Conservation (phyloP, 2,113 vertebrate species). For the Phyllostomus hastatus region DNA sequence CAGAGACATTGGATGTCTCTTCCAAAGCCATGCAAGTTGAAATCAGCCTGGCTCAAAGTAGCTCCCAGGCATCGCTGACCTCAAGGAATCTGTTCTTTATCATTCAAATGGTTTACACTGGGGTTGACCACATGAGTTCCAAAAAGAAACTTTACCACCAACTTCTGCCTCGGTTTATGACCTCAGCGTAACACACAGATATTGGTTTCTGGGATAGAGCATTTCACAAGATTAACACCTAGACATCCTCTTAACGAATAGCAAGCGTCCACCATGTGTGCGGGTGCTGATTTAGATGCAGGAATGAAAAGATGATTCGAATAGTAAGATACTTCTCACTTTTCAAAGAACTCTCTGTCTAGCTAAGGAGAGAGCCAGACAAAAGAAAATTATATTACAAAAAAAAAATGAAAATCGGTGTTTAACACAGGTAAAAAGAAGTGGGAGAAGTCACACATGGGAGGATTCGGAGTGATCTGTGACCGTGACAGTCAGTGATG, state of each 20-base stretch:
- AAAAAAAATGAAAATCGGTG: background rate
- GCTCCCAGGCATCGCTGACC: background rate
- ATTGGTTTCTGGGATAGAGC: background rate
- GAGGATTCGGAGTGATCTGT: background rate
- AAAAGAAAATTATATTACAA: background rate
- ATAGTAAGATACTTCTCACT: background rate
- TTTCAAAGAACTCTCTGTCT: background rate
- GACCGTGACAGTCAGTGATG: background rate
- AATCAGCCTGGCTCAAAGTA: background rate
- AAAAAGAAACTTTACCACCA: background rate
- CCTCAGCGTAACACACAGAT: background rate
- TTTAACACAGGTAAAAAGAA: background rate
- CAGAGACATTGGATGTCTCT: background rate
- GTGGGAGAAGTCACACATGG: background rate
- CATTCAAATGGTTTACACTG: background rate
- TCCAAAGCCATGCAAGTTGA: background rate
- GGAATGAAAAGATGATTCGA: background rate
- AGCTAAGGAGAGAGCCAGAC: background rate
- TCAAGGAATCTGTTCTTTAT: background rate
- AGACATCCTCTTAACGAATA: background rate
- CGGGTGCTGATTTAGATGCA: background rate
- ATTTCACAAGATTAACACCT: background rate
- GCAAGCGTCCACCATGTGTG: background rate
- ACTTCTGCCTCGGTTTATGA: background rate
- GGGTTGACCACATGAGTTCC: background rate